phyloP scores from a whole-genome alignment of 2,888 invertebrate species.

The Andricus curvator region DNA sequence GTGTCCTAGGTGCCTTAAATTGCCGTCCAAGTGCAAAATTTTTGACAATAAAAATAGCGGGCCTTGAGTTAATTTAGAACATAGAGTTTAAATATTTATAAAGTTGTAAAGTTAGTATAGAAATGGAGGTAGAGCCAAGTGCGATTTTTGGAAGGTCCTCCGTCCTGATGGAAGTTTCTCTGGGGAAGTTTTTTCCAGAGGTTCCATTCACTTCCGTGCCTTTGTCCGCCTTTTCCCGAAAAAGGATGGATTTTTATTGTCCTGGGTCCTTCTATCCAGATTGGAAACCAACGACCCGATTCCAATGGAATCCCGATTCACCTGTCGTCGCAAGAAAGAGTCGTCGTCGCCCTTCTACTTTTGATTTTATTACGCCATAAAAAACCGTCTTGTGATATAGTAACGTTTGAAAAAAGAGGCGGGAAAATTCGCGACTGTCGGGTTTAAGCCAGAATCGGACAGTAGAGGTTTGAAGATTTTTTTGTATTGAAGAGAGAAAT shows the following conservation, averaged over 20 bases:
- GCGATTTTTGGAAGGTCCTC: slow-evolving; percentile 3
- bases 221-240: not conserved
- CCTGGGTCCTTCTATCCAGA: slow-evolving; percentile 22
- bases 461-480: not conserved
- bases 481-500: not conserved
- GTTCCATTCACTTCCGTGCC: slow-evolving; percentile 36
- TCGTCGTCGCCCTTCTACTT: slow-evolving; percentile 15
- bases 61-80: not conserved
- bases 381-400: slow-evolving; percentile 41
- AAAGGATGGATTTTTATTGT: not conserved
- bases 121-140: slow-evolving; percentile 6
- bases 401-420: slow-evolving; percentile 43
- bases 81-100: slow-evolving; percentile 17
- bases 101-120: not conserved
- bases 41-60: slow-evolving; percentile 61
- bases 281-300: slow-evolving; percentile 6
- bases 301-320: slow-evolving; percentile 16
- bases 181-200: not conserved
- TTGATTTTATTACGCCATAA: slow-evolving; percentile 14
- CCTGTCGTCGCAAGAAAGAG: slow-evolving; percentile 31
- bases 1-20: slow-evolving; percentile 67
- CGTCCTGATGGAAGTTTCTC: slow-evolving; percentile 12
- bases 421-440: slow-evolving; percentile 47
- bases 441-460: not conserved
- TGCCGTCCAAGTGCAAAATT: slow-evolving; percentile 65